A percentile compares a stretch with the other conserved stretches of the same genome.
Evolutionary conservation across 2,113 vertebrate species (phyloP).

Genomic region (Alaudala cheleensis): DNA sequence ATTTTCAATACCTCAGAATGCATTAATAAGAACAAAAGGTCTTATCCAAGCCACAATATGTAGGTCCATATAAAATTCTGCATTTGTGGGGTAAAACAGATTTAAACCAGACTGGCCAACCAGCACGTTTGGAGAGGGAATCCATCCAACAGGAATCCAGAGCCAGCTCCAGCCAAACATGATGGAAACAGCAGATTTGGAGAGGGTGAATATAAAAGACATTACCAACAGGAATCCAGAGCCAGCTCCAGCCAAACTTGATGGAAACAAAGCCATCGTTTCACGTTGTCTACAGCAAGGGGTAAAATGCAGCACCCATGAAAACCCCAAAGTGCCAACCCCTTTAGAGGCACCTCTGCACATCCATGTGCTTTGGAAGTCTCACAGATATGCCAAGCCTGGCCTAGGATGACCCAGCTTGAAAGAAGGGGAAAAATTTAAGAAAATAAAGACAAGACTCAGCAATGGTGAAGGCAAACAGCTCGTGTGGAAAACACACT

Average conservation of each 20-base stretch:
- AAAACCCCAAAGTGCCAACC: background rate
- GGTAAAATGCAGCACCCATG: background rate
- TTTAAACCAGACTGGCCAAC: background rate
- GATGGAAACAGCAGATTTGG: background rate
- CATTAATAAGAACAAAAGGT: slow-evolving; percentile 12
- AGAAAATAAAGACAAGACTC: background rate
- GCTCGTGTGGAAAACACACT: background rate
- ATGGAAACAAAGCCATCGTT: background rate
- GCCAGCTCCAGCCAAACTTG: background rate
- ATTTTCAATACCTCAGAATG: slow-evolving; percentile 11
- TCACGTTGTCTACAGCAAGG: background rate
- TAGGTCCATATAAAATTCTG: background rate
- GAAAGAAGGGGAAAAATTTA: background rate
- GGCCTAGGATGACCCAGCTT: background rate
- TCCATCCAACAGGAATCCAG: background rate
- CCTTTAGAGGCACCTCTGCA: background rate
- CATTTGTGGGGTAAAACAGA: background rate
- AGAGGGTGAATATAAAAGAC: background rate
- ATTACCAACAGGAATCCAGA: background rate
- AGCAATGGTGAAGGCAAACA: background rate
- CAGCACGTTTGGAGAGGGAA: background rate
- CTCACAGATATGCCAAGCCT: background rate
- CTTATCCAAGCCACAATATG: slow-evolving; percentile 1
- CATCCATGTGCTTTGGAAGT: background rate
- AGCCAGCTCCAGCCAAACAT: background rate